Percentiles rank a stretch among this genome's conserved stretches.
Evolutionary conservation across 2,113 vertebrate species (phyloP).

Genomic region (Psittacula cyanocephala): DNA sequence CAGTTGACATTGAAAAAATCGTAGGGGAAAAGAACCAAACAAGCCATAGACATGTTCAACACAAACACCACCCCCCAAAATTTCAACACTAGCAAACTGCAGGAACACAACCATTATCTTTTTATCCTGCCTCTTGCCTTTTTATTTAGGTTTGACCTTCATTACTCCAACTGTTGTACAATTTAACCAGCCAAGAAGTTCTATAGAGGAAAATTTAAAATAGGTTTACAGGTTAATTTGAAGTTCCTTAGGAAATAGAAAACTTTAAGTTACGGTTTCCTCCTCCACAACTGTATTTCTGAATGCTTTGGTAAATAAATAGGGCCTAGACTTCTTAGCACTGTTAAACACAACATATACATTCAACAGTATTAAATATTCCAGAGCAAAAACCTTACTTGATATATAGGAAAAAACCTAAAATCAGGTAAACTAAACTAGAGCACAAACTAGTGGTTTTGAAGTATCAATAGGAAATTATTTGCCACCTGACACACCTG

Average conservation of each 20-base stretch:
- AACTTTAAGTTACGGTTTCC: neutral
- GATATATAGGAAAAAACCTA: neutral
- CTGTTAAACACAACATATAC: neutral
- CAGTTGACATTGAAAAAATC: neutral
- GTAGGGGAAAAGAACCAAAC: neutral
- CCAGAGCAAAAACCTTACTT: neutral
- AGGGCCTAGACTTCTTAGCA: neutral
- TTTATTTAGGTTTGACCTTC: neutral
- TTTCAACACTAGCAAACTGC: neutral
- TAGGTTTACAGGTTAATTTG: neutral
- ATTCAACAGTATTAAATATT: neutral
- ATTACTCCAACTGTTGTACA: neutral
- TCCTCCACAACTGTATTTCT: neutral
- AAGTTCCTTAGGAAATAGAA: neutral
- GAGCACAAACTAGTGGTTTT: constrained; percentile 56
- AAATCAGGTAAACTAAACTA: constrained; percentile 31
- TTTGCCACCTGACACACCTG: neutral
- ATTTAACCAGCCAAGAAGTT: neutral
- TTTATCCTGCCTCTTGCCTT: neutral
- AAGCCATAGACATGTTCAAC: neutral
- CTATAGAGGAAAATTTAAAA: neutral
- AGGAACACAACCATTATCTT: neutral
- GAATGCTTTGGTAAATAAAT: constrained; percentile 1
- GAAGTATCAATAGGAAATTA: neutral
- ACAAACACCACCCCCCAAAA: neutral